Evolutionary conservation across 2,888 invertebrate genomes (phyloP).

Genomic region (Ashinkailepas kermadecensis): DNA sequence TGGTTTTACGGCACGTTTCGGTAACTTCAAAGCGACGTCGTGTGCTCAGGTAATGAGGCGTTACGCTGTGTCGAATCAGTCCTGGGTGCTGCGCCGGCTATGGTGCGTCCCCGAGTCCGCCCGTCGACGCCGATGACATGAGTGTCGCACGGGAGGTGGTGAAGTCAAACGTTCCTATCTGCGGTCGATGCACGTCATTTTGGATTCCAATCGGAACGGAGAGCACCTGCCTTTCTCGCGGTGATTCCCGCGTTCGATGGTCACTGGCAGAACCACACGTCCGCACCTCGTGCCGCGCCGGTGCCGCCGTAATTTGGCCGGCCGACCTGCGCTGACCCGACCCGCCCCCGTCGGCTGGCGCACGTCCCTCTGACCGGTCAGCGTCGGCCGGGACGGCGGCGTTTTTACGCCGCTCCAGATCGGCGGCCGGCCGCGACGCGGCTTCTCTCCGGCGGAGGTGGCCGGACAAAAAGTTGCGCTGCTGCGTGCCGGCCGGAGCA

Average conservation of each 20-base stretch:
- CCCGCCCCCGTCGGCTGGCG: not conserved
- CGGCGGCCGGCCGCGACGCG: not conserved
- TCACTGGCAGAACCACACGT: not conserved
- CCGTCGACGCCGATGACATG: not conserved
- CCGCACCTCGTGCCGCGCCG: not conserved
- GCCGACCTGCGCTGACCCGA: not conserved
- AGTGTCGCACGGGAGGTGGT: too few species aligned
- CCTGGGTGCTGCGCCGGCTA: not conserved
- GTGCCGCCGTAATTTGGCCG: not conserved
- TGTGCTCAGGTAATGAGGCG: not conserved
- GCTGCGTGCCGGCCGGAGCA: constrained; percentile 10
- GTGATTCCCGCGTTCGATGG: too few species aligned
- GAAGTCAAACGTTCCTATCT: too few species aligned
- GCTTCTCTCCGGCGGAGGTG: not conserved
- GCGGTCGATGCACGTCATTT: too few species aligned
- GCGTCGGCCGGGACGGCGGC: not conserved
- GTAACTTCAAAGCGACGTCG: not conserved
- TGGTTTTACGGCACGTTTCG: not conserved
- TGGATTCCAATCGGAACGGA: too few species aligned
- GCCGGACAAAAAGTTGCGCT: not conserved
- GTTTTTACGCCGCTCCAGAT: constrained; percentile 3
- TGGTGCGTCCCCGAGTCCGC: not conserved
- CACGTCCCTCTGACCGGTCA: not conserved
- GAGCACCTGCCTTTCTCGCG: too few species aligned
- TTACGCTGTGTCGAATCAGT: not conserved